phyloP scores from a whole-genome alignment of 2,113 vertebrate genomes.

The Rhinolophus sinicus region DNA sequence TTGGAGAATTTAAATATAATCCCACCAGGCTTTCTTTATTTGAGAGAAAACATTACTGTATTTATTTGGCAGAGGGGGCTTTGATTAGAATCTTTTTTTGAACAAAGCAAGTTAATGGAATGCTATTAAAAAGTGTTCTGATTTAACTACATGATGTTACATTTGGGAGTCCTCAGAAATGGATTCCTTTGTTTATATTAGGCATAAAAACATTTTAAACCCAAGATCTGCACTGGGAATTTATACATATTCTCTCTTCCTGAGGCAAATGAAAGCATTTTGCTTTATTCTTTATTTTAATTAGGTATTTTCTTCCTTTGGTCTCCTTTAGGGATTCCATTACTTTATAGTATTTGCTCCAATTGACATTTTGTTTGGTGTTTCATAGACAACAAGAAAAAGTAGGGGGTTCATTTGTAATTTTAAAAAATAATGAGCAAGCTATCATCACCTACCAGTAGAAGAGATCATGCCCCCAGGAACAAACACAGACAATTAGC shows the following conservation, averaged over 20 bases:
- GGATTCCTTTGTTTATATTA: conserved; percentile 66
- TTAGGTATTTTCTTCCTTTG: conserved; percentile 63
- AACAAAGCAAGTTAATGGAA: conserved; percentile 67
- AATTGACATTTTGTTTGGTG: conserved; percentile 55
- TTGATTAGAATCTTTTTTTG: conserved; percentile 6
- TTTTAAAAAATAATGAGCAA: conserved; percentile 60
- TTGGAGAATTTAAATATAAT: conserved; percentile 29
- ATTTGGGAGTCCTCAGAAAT: conserved; percentile 61
- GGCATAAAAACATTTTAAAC: conserved; percentile 55
- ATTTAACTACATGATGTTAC: conserved; percentile 45
- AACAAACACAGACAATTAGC: neutral
- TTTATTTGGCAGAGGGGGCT: neutral
- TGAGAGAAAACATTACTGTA: conserved; percentile 31
- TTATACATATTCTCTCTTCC: conserved; percentile 40
- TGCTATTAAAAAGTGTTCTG: conserved; percentile 54
- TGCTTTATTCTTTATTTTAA: conserved; percentile 65
- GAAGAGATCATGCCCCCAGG: neutral
- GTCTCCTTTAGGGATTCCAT: conserved; percentile 45
- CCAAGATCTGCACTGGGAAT: conserved; percentile 41
- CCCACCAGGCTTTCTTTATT: neutral
- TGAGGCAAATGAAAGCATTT: conserved; percentile 56
- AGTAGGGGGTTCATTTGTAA: conserved; percentile 40
- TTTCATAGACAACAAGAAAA: conserved; percentile 52
- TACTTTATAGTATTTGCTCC: conserved; percentile 52
- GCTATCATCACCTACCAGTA: conserved; percentile 22